A percentile compares a stretch with the other conserved stretches of the same genome.
phyloP scores from a whole-genome alignment of 2,888 invertebrate species.

The Theodoxus fluviatilis region DNA sequence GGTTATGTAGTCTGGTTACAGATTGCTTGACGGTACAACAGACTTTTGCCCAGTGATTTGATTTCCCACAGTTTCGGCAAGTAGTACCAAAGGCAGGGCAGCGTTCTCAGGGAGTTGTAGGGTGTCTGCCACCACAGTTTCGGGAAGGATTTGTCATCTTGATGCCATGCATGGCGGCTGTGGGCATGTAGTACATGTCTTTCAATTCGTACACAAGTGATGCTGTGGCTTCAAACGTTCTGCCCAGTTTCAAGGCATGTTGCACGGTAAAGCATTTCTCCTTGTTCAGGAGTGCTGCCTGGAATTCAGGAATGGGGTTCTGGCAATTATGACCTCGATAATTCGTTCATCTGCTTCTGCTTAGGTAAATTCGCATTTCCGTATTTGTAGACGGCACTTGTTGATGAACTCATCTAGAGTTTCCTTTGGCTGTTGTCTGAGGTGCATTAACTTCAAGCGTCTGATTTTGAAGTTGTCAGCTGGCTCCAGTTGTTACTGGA shows the following conservation, averaged over 20 bases:
- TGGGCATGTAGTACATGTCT: neutral
- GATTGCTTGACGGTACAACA: neutral
- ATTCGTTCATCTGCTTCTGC: neutral
- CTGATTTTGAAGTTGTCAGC: conserved; percentile 26
- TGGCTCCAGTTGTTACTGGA: conserved; percentile 24
- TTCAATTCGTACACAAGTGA: neutral
- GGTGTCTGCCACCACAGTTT: neutral
- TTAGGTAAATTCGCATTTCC: neutral
- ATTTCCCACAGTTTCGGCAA: neutral
- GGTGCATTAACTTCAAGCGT: conserved; percentile 27
- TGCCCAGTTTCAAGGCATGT: neutral
- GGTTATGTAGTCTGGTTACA: too few species aligned
- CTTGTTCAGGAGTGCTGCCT: neutral
- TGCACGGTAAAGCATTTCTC: neutral
- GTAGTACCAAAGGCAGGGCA: neutral
- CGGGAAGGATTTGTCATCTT: too few species aligned
- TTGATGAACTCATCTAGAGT: conserved; percentile 28
- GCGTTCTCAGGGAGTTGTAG: too few species aligned
- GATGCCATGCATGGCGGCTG: too few species aligned
- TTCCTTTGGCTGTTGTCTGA: conserved; percentile 25
- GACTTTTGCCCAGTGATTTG: neutral
- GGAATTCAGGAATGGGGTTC: neutral
- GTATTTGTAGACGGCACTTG: neutral
- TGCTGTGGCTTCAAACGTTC: neutral
- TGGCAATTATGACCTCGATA: neutral